phyloP scores from a whole-genome alignment of 1,140 invertebrate genomes.

The Drosophila takahashii region DNA sequence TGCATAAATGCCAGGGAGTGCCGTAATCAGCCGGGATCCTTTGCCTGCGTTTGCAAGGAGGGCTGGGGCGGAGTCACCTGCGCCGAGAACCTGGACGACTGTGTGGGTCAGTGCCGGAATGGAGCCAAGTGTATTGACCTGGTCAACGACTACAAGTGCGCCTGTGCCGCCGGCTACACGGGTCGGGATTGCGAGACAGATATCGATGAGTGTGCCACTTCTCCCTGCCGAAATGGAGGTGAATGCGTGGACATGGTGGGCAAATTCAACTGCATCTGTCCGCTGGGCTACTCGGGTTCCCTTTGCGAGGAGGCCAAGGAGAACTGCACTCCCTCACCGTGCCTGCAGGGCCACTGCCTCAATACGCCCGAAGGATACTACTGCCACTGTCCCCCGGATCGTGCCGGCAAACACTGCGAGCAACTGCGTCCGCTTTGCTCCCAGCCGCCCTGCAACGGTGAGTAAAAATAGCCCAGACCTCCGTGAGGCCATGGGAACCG shows the following conservation, averaged over 20 bases:
- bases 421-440: slow-evolving; percentile 87
- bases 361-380: slow-evolving; percentile 94
- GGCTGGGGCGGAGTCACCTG: slow-evolving; percentile 96
- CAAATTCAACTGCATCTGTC: slow-evolving; percentile 90
- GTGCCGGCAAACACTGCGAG: slow-evolving; percentile 96
- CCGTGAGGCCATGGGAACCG: slow-evolving; percentile 36
- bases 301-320: slow-evolving; percentile 93
- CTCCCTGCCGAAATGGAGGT: slow-evolving; percentile 93
- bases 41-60: slow-evolving; percentile 91
- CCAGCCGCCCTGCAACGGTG: slow-evolving; percentile 86
- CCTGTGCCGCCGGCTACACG: slow-evolving; percentile 91
- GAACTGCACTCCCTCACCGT: slow-evolving; percentile 93
- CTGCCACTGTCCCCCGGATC: slow-evolving; percentile 94
- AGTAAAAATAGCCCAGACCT: slow-evolving; percentile 37
- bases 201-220: slow-evolving; percentile 88
- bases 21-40: slow-evolving; percentile 92
- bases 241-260: slow-evolving; percentile 90
- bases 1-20: slow-evolving; percentile 94
- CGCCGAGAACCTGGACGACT: slow-evolving; percentile 95
- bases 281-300: slow-evolving; percentile 91
- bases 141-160: slow-evolving; percentile 92
- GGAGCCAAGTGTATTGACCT: slow-evolving; percentile 91
- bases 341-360: slow-evolving; percentile 92
- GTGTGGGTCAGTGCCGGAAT: slow-evolving; percentile 93
- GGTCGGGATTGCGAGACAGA: slow-evolving; percentile 90